These are phyloP conservation scores for Drosophila serrata DNA, from an alignment of 1,140 invertebrate species.

Conservation along the genomic window DNA sequence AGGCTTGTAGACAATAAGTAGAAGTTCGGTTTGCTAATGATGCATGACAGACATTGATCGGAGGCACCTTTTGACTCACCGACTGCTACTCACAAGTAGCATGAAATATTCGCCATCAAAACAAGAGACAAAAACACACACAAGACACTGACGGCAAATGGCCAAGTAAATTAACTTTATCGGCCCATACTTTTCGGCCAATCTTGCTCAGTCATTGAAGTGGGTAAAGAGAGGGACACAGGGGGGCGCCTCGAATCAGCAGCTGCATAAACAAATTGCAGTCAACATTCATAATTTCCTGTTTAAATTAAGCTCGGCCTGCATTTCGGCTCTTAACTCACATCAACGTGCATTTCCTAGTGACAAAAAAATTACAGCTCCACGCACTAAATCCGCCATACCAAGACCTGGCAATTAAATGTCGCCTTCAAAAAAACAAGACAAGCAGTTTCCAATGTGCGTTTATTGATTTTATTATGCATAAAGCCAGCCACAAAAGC, in stretches of 20 bases:
- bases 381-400: constrained; percentile 51
- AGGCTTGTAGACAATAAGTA: constrained; percentile 44
- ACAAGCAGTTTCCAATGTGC: constrained; percentile 74
- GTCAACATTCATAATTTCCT: constrained; percentile 84
- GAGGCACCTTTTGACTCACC: constrained; percentile 50
- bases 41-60: constrained; percentile 69
- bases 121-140: constrained; percentile 51
- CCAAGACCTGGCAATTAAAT: constrained; percentile 69
- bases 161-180: constrained; percentile 79
- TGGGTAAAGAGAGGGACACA: neutral
- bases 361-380: constrained; percentile 76
- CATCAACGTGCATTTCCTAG: constrained; percentile 80
- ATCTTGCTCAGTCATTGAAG: constrained; percentile 54
- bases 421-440: constrained; percentile 71
- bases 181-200: constrained; percentile 59
- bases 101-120: constrained; percentile 82
- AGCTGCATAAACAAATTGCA: constrained; percentile 84
- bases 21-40: constrained; percentile 59
- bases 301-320: constrained; percentile 81
- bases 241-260: constrained; percentile 59
- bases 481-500: constrained; percentile 76
- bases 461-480: constrained; percentile 84
- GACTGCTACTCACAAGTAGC: constrained; percentile 52
- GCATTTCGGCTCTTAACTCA: constrained; percentile 68
- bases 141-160: constrained; percentile 7